Percentiles rank a stretch among this genome's conserved stretches.
Conservation (phyloP, 2,113 vertebrate species). For the Nyctereutes procyonoides region DNA sequence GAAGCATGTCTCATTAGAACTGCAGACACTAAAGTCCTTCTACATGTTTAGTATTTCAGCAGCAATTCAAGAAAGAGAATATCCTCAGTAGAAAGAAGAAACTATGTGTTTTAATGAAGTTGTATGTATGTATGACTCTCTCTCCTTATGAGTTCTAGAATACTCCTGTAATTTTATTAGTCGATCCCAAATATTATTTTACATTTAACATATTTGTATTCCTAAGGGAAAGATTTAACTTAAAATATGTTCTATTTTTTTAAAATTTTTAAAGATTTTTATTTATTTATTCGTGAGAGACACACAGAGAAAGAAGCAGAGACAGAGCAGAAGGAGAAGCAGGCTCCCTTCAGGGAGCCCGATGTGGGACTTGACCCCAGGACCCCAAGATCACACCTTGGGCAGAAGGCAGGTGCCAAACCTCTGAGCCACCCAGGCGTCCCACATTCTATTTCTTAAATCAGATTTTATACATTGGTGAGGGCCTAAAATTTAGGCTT, state of each 20-base stretch:
- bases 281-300: no score
- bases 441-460: background rate
- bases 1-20: background rate
- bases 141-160: background rate
- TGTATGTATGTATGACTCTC: background rate
- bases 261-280: no score
- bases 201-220: background rate
- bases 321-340: no score
- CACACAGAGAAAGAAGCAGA: no score
- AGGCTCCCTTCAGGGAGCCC: no score
- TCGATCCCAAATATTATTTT: background rate
- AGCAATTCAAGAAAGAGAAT: background rate
- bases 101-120: background rate
- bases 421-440: no score
- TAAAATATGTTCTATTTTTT: background rate
- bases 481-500: background rate
- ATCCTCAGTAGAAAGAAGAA: background rate
- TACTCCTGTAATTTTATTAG: background rate
- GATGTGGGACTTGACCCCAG: no score
- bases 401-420: no score
- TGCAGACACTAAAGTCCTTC: background rate
- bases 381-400: no score
- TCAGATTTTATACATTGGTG: background rate
- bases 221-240: background rate
- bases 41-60: background rate